phyloP scores from a whole-genome alignment of 1,140 invertebrate species.

The Nebria ingens region DNA sequence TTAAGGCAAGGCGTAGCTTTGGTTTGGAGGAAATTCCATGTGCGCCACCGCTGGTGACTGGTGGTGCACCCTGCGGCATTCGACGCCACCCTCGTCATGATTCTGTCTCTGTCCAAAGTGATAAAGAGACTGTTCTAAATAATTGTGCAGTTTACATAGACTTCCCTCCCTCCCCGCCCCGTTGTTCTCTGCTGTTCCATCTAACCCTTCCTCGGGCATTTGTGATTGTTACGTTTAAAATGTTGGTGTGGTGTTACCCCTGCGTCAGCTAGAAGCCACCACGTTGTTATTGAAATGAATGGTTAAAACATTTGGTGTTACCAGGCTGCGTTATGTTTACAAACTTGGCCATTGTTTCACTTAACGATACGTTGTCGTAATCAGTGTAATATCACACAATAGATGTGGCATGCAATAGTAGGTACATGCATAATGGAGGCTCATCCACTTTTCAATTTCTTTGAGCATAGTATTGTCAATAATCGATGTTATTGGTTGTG shows the following conservation, averaged over 20 bases:
- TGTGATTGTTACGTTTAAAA: conserved; percentile 8
- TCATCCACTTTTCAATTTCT: too few species aligned
- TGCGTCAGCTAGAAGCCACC: neutral
- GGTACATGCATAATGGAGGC: too few species aligned
- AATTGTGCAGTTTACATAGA: conserved; percentile 4
- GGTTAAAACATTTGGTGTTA: neutral
- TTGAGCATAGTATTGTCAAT: too few species aligned
- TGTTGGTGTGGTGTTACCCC: neutral
- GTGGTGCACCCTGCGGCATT: neutral
- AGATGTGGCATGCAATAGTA: too few species aligned
- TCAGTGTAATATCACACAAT: too few species aligned
- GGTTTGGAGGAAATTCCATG: neutral
- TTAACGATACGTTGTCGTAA: too few species aligned
- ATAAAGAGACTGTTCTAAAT: conserved; percentile 9
- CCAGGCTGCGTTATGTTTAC: neutral
- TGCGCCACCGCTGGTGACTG: neutral
- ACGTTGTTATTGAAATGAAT: conserved; percentile 2
- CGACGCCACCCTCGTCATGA: neutral
- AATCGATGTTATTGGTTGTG: too few species aligned
- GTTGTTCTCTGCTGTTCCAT: neutral
- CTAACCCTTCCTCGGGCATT: conserved; percentile 1
- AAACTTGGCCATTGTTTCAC: neutral
- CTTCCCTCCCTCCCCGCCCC: neutral
- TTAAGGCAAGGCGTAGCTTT: too few species aligned
- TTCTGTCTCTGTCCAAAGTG: neutral